These are phyloP conservation scores for Helicolenus hilgendorfi DNA, from an alignment of 2,797 vertebrate species.

Conservation along the genomic window DNA sequence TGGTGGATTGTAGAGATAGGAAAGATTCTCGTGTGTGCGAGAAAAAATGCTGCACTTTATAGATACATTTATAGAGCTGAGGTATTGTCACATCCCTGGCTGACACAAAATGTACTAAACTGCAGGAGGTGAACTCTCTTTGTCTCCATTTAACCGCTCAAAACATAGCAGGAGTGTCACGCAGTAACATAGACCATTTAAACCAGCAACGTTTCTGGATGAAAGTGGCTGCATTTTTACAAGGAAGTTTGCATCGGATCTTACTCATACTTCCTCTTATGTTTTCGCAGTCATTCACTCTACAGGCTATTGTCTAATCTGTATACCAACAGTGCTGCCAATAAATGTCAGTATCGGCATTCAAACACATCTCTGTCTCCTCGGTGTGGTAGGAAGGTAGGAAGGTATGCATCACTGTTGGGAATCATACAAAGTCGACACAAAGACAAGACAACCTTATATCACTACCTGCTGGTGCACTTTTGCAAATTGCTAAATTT, in stretches of 20 bases:
- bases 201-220: not conserved
- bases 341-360: not conserved
- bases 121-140: not conserved
- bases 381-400: not conserved
- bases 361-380: not conserved
- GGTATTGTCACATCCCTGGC: not conserved
- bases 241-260: slow-evolving; percentile 9
- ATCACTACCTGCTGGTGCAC: too few species aligned
- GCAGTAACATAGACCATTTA: not conserved
- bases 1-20: not conserved
- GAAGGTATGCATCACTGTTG: not conserved
- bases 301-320: not conserved
- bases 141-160: not conserved
- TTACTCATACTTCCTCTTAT: not conserved
- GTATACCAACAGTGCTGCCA: not conserved
- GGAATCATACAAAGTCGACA: not conserved
- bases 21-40: not conserved
- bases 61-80: not conserved
- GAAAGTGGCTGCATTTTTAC: not conserved
- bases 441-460: not conserved
- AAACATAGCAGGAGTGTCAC: not conserved
- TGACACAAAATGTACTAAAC: not conserved
- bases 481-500: not conserved
- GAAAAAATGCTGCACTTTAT: not conserved
- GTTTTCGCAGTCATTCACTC: not conserved